A percentile compares a stretch with the other conserved stretches of the same genome.
phyloP scores from a whole-genome alignment of 2,888 invertebrate species.

The Lithophane leautieri region DNA sequence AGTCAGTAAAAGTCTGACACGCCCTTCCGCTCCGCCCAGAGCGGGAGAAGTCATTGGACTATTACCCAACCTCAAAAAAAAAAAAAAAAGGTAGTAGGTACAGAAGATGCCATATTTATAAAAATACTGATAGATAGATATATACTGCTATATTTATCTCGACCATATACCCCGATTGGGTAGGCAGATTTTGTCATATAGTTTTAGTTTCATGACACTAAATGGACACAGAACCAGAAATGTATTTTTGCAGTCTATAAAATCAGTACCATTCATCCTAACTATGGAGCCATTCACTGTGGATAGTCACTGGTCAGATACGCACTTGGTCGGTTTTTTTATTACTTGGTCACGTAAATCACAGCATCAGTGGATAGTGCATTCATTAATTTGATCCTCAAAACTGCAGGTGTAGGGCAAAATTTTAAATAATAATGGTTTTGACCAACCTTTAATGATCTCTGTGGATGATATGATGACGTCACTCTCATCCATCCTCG shows the following conservation, averaged over 20 bases:
- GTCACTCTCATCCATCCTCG: constrained; percentile 89
- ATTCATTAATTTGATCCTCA: neutral
- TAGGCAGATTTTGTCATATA: too few species aligned
- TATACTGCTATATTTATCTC: too few species aligned
- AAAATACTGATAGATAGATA: too few species aligned
- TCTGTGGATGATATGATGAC: constrained; percentile 92
- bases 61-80: too few species aligned
- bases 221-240: neutral
- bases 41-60: too few species aligned
- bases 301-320: neutral
- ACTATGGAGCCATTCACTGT: neutral
- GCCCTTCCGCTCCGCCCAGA: too few species aligned
- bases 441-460: constrained; percentile 91
- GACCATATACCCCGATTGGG: too few species aligned
- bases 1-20: too few species aligned
- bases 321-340: neutral
- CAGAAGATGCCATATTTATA: too few species aligned
- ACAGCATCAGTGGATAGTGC: neutral
- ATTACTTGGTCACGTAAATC: neutral
- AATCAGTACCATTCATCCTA: neutral
- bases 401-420: neutral
- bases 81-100: too few species aligned
- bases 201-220: too few species aligned
- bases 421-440: neutral
- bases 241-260: neutral